Percentiles rank a stretch among this genome's conserved stretches.
These are phyloP conservation scores for Dolichopus griseipennis DNA, from an alignment of 2,888 invertebrate species.

Conservation along the genomic window DNA sequence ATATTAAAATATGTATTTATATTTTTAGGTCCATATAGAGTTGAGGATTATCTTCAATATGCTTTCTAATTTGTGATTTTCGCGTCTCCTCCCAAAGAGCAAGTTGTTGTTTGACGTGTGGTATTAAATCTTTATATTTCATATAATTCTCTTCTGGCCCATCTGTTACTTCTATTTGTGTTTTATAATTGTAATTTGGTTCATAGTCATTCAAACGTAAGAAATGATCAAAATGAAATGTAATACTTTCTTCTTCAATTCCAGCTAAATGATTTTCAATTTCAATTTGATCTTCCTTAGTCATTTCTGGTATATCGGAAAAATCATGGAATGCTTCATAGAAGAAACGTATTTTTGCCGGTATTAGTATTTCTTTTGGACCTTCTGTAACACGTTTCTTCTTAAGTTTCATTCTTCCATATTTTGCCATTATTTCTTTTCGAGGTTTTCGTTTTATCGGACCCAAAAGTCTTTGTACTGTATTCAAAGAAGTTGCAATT, in stretches of 20 bases:
- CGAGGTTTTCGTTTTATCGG: slow-evolving; percentile 23
- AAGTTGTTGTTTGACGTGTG: neutral
- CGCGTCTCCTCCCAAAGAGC: neutral
- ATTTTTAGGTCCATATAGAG: neutral
- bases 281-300: slow-evolving; percentile 26
- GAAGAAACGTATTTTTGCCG: slow-evolving; percentile 34
- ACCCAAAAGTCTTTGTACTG: slow-evolving; percentile 34
- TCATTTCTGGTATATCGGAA: slow-evolving; percentile 23
- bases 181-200: slow-evolving; percentile 40
- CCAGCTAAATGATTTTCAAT: slow-evolving; percentile 28
- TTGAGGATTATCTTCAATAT: neutral
- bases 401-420: slow-evolving; percentile 21
- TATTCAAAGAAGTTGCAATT: slow-evolving; percentile 35
- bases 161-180: slow-evolving; percentile 35
- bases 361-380: slow-evolving; percentile 24
- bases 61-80: neutral
- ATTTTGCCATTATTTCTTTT: neutral
- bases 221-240: slow-evolving; percentile 42
- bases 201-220: slow-evolving; percentile 37
- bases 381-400: slow-evolving; percentile 23
- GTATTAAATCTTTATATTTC: neutral
- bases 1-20: neutral
- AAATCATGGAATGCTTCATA: slow-evolving; percentile 36
- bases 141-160: slow-evolving; percentile 33
- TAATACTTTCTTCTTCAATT: slow-evolving; percentile 36